A percentile compares a stretch with the other conserved stretches of the same genome.
Evolutionary conservation across 2,113 vertebrate genomes (phyloP).

Genomic region (Xenopus tropicalis): DNA sequence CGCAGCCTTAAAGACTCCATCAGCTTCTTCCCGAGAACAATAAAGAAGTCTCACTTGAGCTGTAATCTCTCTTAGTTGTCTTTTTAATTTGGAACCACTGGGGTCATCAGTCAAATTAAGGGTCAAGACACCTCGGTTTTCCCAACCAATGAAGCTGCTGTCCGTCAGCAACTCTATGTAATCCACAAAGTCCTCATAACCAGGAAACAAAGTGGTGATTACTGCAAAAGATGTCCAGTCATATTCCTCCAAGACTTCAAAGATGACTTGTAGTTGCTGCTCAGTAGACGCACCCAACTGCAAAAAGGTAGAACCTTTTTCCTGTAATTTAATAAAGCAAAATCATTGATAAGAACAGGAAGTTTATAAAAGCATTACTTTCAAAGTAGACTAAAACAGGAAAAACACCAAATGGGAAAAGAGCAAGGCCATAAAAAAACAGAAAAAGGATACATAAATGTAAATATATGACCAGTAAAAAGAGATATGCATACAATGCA

Average conservation of each 20-base stretch:
- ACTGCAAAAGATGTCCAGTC: conserved; percentile 92
- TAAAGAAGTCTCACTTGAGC: conserved; percentile 91
- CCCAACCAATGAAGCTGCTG: conserved; percentile 92
- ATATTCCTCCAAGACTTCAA: conserved; percentile 92
- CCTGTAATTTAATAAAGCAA: conserved; percentile 58
- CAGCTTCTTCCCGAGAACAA: conserved; percentile 88
- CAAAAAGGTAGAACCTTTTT: conserved; percentile 89
- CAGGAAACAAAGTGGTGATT: conserved; percentile 85
- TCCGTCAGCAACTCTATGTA: conserved; percentile 89
- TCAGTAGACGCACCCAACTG: conserved; percentile 90
- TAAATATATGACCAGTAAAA: background rate
- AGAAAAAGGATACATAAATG: conserved; percentile 52
- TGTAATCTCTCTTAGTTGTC: conserved; percentile 83
- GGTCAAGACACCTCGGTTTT: conserved; percentile 87
- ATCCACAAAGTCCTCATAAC: conserved; percentile 86
- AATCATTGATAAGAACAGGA: conserved; percentile 47
- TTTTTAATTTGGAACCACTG: conserved; percentile 71
- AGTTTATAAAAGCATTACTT: conserved; percentile 8
- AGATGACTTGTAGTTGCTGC: conserved; percentile 89
- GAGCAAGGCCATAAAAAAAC: conserved; percentile 29
- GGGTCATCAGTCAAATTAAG: conserved; percentile 84
- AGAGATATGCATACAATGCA: background rate
- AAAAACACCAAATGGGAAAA: conserved; percentile 48
- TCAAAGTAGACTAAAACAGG: conserved; percentile 47
- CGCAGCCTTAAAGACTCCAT: conserved; percentile 81